A percentile compares a stretch with the other conserved stretches of the same genome.
Evolutionary conservation across 2,113 vertebrate species (phyloP).

Genomic region (Pterocles orientalis): DNA sequence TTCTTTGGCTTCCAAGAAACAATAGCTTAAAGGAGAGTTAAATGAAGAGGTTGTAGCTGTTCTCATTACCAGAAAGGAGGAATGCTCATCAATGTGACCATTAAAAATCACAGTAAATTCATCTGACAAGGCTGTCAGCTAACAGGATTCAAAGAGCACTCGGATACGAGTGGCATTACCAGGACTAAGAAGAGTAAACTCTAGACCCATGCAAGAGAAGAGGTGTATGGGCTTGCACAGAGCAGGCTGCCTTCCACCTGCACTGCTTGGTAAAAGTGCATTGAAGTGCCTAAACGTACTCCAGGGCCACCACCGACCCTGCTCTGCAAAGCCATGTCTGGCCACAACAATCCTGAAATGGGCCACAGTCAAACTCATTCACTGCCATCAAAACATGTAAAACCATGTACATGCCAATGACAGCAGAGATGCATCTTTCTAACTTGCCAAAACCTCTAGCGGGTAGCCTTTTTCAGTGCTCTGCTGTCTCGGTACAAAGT

Average conservation of each 20-base stretch:
- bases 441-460: background rate
- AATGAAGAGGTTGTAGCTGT: background rate
- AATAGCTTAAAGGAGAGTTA: background rate
- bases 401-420: fast-evolving
- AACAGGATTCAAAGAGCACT: background rate
- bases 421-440: background rate
- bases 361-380: background rate
- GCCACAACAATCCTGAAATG: background rate
- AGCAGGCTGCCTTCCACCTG: background rate
- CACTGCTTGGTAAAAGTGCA: background rate
- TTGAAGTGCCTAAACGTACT: background rate
- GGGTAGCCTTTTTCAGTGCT: background rate
- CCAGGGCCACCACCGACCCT: background rate
- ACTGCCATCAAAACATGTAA: background rate
- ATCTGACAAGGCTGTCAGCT: background rate
- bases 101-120: background rate
- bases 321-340: background rate
- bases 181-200: background rate
- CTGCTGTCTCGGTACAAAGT: background rate
- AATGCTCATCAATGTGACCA: background rate
- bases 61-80: background rate
- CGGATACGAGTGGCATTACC: background rate
- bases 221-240: background rate
- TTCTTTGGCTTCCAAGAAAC: background rate
- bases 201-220: background rate